Evolutionary conservation across 2,113 vertebrate species (phyloP), one percentile per base, ranked within the genome.

Genomic region (Sterna hirundo): DNA sequence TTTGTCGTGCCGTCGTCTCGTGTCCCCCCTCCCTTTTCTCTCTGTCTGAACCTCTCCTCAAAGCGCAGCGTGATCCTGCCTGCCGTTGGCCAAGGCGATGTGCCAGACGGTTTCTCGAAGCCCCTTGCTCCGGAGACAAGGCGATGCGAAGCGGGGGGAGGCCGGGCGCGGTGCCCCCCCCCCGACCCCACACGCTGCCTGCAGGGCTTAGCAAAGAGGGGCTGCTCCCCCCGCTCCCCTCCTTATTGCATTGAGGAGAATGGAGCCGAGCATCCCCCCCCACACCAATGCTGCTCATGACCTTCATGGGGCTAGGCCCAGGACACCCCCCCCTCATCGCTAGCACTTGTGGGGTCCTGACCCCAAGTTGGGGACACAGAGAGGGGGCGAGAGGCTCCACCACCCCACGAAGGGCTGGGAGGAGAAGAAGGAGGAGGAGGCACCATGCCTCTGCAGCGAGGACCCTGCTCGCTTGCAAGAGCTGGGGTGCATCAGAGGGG

Each of bases 111-210:
- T 5, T 17, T 40, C 70, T 54, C 3, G 0, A 8, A 85, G 75
- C 57, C 49, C 44, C 55, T 40, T 10, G 49, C 55, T 40, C 55
- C 19, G 12, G 52, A 23, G 26, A 11, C 19, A 3, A 19, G 38
- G 46, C 1, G 19, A 2, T 2, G 55, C 6, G 60, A 32, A 3
- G 0, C 0, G 1, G 30, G 47, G 44, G 13, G 34, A 34, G 8
- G n/a, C 62, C 49, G 16, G 0, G 13, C 0, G 1, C 4, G 1
- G 3, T 13, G 22, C 3, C 20, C n/a, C 61, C 20, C n/a, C 61
- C 42, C 32, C 13, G 1, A 6, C 40, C 34, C 13, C 5, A 27
- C 46, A 21, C 1, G 2, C 40, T 80, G 54, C 61, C 27, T 30
- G 2, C 0, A 6, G 44, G 34, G 38, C 8, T 47, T 11, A 25